A percentile compares a stretch with the other conserved stretches of the same genome.
phyloP scores from a whole-genome alignment of 2,113 vertebrate species.

The Phrynocephalus versicolor region DNA sequence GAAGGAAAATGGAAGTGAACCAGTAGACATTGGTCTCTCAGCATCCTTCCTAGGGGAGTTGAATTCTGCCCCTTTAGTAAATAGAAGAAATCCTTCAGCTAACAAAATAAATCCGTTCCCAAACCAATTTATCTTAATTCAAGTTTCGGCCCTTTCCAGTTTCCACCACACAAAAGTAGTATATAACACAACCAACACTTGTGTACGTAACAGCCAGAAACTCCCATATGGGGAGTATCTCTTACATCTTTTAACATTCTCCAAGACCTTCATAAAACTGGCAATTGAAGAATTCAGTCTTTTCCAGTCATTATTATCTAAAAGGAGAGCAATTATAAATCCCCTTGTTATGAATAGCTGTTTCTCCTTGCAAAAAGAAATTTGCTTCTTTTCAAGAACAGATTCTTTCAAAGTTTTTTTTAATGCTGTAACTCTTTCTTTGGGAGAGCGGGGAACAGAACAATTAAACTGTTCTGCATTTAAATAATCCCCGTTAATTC shows the following conservation, averaged over 20 bases:
- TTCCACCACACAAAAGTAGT: neutral
- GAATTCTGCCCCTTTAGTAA: neutral
- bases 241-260: neutral
- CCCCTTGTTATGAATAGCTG: conserved; percentile 22
- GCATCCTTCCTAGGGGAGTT: neutral
- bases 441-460: conserved; percentile 15
- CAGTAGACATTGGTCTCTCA: too few relatives aligned
- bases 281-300: neutral
- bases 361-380: conserved; percentile 9
- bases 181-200: neutral
- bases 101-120: neutral
- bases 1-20: too few relatives aligned
- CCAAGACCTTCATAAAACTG: neutral
- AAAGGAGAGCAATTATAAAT: conserved; percentile 38
- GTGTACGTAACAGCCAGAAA: neutral
- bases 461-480: conserved; percentile 22
- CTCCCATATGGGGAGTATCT: neutral
- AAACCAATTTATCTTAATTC: neutral
- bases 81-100: neutral
- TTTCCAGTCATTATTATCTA: conserved; percentile 10
- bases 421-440: conserved; percentile 29
- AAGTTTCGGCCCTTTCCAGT: neutral
- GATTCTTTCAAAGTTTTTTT: conserved; percentile 33
- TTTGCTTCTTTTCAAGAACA: conserved; percentile 19
- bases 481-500: conserved; percentile 6